Base-by-base conservation (phyloP, 2,113 vertebrate species). In the Grus americana region DNA sequence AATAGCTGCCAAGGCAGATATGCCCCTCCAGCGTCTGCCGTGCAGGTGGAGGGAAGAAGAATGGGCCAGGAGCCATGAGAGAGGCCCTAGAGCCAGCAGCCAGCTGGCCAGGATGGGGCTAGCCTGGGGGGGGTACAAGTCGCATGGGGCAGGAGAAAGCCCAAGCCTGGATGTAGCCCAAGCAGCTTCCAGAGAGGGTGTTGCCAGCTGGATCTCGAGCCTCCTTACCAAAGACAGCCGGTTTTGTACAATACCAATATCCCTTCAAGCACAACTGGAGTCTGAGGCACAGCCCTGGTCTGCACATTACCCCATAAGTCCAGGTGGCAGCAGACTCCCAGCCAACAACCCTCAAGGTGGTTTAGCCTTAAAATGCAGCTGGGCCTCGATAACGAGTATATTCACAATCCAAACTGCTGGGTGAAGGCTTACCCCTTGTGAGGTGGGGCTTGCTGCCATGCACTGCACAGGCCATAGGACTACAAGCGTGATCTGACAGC, bases 51-150 rank as follows among this genome's bases (percentile, higher is more conserved):
- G 44, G 34, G 26, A 82, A 59, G 20, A 6, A 65, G 38, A 68
- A 70, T 0, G 1, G 20, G 21, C 15, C 50, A n/a, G 32, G 6
- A n/a, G n/a, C 36, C 24, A 9, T 9, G 22, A 42, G 11, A 63
- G 68, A 27, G 6, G 26, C 16, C 17, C 4, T 17, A 26, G 44
- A 59, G 27, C 20, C 2, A 1, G 24, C 50, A 92, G 57, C 44
- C 82, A 74, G 44, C 23, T 54, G 40, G 42, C 15, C 65, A 63
- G 58, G 36, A 59, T 23, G 11, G 19, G 44, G 29, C 12, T 59
- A 42, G 36, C 15, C 30, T 22, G 21, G 22, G 30, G 4, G 6
- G 12, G 11, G 38, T 86, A 29, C 0, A 1, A 23, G 6, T 36
- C 68, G 40, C 0, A 2, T 3, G 2, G 40, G 5, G 29, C 67